Evolutionary conservation across 1,140 invertebrate species (phyloP).

Genomic region (Leptinotarsa defecta): DNA sequence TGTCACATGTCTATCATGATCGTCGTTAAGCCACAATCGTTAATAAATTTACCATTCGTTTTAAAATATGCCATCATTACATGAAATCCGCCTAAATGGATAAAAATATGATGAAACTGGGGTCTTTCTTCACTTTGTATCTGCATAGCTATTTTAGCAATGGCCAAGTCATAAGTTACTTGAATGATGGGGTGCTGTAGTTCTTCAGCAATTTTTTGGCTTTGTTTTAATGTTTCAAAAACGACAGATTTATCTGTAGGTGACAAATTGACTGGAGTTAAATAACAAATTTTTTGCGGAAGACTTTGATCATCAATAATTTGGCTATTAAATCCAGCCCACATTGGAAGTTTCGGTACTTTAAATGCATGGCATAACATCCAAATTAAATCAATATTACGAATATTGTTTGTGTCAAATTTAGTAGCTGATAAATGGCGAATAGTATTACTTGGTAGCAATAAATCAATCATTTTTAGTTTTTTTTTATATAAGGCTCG

Average conservation of each 20-base stretch:
- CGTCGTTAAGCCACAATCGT: slow-evolving; percentile 50
- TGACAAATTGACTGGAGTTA: slow-evolving; percentile 40
- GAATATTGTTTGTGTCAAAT: no score
- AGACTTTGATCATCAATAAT: slow-evolving; percentile 26
- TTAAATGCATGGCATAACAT: slow-evolving; percentile 22
- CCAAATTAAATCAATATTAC: slow-evolving; percentile 11
- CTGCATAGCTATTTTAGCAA: slow-evolving; percentile 28
- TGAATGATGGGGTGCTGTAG: background rate
- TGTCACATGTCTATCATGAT: slow-evolving; percentile 50
- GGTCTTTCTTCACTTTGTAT: slow-evolving; percentile 26
- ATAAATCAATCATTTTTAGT: slow-evolving; percentile 21
- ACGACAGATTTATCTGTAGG: slow-evolving; percentile 25
- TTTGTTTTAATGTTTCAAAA: slow-evolving; percentile 24
- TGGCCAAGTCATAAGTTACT: slow-evolving; percentile 10
- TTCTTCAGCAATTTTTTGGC: slow-evolving; percentile 27
- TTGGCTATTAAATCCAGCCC: slow-evolving; percentile 44
- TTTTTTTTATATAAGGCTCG: slow-evolving; percentile 30
- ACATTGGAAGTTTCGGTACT: slow-evolving; percentile 45
- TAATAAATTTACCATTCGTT: slow-evolving; percentile 49
- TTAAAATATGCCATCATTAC: slow-evolving; percentile 54
- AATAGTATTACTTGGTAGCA: slow-evolving; percentile 34
- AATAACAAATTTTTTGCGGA: slow-evolving; percentile 32
- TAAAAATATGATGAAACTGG: slow-evolving; percentile 42
- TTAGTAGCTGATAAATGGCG: slow-evolving; percentile 14
- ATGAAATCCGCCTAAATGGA: slow-evolving; percentile 53